Evolutionary conservation across 2,113 vertebrate species (phyloP), one percentile per base, ranked within the genome.

Genomic region (Carollia perspicillata): DNA sequence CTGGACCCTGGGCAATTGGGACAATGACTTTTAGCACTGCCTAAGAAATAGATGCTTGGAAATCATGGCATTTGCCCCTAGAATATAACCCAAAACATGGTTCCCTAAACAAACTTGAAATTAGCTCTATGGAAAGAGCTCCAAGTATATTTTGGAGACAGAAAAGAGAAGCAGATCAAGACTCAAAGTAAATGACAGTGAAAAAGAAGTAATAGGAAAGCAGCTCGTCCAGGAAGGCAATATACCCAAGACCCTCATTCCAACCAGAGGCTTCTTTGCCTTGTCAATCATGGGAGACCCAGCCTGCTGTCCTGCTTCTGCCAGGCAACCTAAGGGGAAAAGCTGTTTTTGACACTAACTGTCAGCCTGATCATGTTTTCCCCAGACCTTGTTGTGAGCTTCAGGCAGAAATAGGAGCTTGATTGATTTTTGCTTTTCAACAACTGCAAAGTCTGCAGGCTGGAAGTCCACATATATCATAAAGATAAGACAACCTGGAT

Each of bases 381-480:
- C 7, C 49, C 42, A 37, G 23, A 8, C 51, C 8, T 60, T 53
- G 8, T 81, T 51, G 60, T n/a, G 51, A 55, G 16, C 44, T 86
- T 33, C 7, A 4, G 84, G 47, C 66, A 89, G 35, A 96, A 89
- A 89, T 75, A 37, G 58, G 58, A 75, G 14, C 17, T 86, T 8
- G 2, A 23, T 55, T 80, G 65, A 35, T 65, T 77, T 95, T 94
- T 92, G 35, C 55, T 85, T 93, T 84, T 93, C 84, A 71, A 37
- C 58, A 80, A 89, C 33, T 77, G 23, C 42, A 92, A 77, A 89
- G 33, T 17, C 47, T 74, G 23, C 51, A 75, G 78, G 20, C 42
- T 49, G 37, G 71, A 58, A 5, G 65, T 78, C 78, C 85, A 72
- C 9, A 35, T 49, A 3, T 30, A 58, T 86, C 68, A 79, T 60